phyloP scores from a whole-genome alignment of 2,113 vertebrate species.

The Syrrhaptes paradoxus region DNA sequence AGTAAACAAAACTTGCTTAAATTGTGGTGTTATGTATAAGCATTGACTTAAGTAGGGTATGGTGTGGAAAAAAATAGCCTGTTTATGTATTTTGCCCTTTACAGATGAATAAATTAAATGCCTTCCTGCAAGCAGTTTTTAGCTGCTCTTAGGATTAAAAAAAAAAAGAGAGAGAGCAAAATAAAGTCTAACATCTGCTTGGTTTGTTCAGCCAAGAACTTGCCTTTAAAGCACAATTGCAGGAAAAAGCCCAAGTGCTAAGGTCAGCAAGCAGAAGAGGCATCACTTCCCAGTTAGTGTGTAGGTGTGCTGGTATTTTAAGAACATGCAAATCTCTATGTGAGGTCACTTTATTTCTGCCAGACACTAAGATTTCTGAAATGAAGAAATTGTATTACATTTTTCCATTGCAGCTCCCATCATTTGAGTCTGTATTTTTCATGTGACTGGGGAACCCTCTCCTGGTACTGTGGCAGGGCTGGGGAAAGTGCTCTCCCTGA shows the following conservation, averaged over 20 bases:
- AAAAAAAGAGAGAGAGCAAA: background rate
- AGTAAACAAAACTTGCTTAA: background rate
- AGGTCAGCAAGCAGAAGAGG: constrained; percentile 10
- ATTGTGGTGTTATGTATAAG: background rate
- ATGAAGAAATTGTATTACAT: background rate
- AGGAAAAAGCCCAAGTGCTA: background rate
- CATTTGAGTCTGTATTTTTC: background rate
- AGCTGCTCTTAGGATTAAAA: background rate
- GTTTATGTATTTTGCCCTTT: constrained; percentile 5
- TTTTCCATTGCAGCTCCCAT: background rate
- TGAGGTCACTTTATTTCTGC: background rate
- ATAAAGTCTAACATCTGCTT: constrained; percentile 13
- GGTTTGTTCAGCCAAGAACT: constrained; percentile 38
- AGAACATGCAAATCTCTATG: background rate
- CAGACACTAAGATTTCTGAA: background rate
- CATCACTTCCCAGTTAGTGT: background rate
- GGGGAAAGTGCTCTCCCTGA: background rate
- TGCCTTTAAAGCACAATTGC: constrained; percentile 17
- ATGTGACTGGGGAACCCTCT: accelerated
- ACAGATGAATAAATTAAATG: constrained; percentile 8
- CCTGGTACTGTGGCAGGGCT: background rate
- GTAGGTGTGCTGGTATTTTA: constrained; percentile 13
- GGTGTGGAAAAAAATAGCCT: background rate
- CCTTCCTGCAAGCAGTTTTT: background rate
- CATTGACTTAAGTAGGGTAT: background rate